Evolutionary conservation across 1,140 invertebrate species (phyloP).

Genomic region (Platyscapa corneri): DNA sequence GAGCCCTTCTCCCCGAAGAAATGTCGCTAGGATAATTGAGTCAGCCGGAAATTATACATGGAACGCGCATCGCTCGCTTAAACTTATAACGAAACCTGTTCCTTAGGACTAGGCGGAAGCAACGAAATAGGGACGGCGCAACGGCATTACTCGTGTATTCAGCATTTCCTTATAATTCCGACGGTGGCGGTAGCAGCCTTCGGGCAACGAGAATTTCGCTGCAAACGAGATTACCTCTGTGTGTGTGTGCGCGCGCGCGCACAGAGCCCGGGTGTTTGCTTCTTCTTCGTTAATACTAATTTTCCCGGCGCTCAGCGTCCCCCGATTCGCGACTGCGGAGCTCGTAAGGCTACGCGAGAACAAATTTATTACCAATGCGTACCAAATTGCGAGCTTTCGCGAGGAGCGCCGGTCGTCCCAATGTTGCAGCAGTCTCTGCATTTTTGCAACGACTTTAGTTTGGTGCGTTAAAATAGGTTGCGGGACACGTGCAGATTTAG

Average conservation of each 20-base stretch:
- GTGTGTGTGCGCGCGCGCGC: too few species aligned
- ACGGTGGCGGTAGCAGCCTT: neutral
- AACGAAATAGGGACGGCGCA: neutral
- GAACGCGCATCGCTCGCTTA: neutral
- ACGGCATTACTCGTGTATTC: constrained; percentile 6
- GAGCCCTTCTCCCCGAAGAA: constrained; percentile 36
- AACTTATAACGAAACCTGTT: constrained; percentile 27
- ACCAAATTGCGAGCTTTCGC: neutral
- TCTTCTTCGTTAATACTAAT: neutral
- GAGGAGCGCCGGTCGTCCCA: neutral
- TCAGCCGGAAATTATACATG: constrained; percentile 44
- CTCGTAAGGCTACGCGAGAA: neutral
- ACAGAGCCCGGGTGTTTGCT: neutral
- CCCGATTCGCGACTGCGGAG: neutral
- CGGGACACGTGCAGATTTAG: too few species aligned
- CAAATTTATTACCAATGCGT: neutral
- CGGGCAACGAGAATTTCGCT: neutral
- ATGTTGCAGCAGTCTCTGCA: neutral
- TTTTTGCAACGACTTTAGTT: neutral
- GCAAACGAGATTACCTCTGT: neutral
- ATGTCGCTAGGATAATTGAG: constrained; percentile 38
- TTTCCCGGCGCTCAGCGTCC: neutral
- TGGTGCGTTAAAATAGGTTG: too few species aligned
- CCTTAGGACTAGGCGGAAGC: neutral
- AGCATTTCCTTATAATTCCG: constrained; percentile 4